These are phyloP conservation scores for Gymnothorax javanicus DNA, from an alignment of 2,797 vertebrate genomes.

Conservation along the genomic window DNA sequence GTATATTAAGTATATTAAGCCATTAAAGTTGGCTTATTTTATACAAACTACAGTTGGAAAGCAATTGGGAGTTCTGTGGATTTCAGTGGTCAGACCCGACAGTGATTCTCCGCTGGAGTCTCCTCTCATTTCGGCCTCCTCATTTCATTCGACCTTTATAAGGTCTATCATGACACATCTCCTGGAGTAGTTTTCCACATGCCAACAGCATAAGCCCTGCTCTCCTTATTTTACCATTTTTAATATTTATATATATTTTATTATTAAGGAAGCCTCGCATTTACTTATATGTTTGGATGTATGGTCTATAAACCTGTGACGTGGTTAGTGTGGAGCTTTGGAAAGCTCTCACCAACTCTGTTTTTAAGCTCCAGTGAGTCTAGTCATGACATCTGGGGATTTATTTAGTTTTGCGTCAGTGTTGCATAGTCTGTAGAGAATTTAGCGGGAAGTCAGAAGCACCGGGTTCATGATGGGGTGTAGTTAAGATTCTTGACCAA, in stretches of 20 bases:
- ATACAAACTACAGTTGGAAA: neutral
- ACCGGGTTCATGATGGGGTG: neutral
- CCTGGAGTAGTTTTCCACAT: neutral
- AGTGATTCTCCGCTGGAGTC: neutral
- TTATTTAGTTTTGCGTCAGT: constrained; percentile 2
- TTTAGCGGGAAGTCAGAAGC: neutral
- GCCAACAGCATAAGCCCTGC: neutral
- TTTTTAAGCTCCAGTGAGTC: neutral
- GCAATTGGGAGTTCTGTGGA: neutral
- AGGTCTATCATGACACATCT: neutral
- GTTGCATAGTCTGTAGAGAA: neutral
- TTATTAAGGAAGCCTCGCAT: neutral
- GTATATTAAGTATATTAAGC: too few species aligned
- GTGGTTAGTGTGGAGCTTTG: neutral
- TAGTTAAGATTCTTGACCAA: neutral
- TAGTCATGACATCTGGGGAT: neutral
- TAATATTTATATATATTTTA: neutral
- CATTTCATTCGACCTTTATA: neutral
- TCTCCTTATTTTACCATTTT: neutral
- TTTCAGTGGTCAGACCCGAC: neutral
- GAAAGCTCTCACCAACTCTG: neutral
- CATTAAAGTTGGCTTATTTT: neutral
- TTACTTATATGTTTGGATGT: neutral
- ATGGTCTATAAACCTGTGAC: neutral
- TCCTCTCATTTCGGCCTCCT: neutral